Percentiles rank a stretch among this genome's conserved stretches.
Evolutionary conservation across 2,888 invertebrate species (phyloP).

Genomic region (Diplazon laetatorius): DNA sequence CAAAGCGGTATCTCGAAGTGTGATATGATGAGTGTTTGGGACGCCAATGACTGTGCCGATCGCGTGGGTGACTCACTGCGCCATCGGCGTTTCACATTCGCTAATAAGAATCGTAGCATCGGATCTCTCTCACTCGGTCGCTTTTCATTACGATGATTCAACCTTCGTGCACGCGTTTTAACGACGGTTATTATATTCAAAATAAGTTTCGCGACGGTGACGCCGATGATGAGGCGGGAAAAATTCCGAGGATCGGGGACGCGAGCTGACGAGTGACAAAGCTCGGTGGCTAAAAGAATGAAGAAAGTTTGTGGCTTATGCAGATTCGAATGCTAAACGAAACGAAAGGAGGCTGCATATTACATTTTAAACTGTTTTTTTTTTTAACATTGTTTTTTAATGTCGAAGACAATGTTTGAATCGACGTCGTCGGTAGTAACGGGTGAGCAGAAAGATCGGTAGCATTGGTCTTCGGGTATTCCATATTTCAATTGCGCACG

Average conservation of each 20-base stretch:
- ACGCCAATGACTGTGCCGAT: background rate
- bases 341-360: slow-evolving; percentile 44
- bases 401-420: slow-evolving; percentile 9
- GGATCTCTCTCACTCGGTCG: slow-evolving; percentile 17
- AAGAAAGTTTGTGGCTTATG: slow-evolving; percentile 63
- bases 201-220: slow-evolving; percentile 42
- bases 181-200: slow-evolving; percentile 53
- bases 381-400: background rate
- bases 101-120: slow-evolving; percentile 4
- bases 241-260: slow-evolving; percentile 52
- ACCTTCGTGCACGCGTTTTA: slow-evolving; percentile 1
- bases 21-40: background rate
- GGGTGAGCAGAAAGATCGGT: background rate
- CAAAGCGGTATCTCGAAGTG: background rate
- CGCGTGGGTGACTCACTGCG: background rate
- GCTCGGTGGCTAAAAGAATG: slow-evolving; percentile 6
- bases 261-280: slow-evolving; percentile 28
- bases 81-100: background rate
- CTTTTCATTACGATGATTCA: slow-evolving; percentile 54
- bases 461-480: slow-evolving; percentile 37
- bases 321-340: slow-evolving; percentile 55
- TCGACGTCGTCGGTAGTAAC: slow-evolving; percentile 19
- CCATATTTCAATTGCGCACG: background rate
- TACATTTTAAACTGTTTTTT: background rate
- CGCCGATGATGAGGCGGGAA: slow-evolving; percentile 38